A percentile compares a stretch with the other conserved stretches of the same genome.
Evolutionary conservation across 2,888 invertebrate species (phyloP).

Genomic region (Heliothis peltigera): DNA sequence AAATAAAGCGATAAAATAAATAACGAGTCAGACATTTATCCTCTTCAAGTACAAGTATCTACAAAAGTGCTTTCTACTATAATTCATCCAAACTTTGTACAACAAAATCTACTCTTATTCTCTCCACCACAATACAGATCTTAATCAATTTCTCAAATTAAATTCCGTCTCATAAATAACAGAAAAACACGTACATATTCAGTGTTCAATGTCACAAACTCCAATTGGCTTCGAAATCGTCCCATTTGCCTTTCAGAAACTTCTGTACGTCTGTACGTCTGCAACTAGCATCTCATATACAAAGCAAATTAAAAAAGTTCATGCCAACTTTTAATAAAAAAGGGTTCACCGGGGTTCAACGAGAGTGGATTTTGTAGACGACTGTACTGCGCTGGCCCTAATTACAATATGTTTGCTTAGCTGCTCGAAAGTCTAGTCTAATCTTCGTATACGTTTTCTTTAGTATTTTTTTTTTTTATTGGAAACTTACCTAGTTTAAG

Average conservation of each 20-base stretch:
- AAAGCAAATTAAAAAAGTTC: slow-evolving; percentile 63
- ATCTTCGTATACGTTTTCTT: slow-evolving; percentile 3
- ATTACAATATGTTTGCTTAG: slow-evolving; percentile 30
- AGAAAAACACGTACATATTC: slow-evolving; percentile 4
- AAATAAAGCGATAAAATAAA: too few species aligned
- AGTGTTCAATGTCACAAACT: slow-evolving; percentile 31
- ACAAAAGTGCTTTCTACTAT: background rate
- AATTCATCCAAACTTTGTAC: background rate
- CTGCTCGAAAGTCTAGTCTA: background rate
- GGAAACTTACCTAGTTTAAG: background rate
- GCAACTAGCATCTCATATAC: slow-evolving; percentile 39
- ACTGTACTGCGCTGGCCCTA: slow-evolving; percentile 30
- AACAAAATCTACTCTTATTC: background rate
- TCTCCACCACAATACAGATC: background rate
- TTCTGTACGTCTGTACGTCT: slow-evolving; percentile 36
- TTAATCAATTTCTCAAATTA: background rate
- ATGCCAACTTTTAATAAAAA: slow-evolving; percentile 56
- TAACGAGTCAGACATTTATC: background rate
- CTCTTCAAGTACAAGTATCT: background rate
- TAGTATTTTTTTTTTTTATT: background rate
- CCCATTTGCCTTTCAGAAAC: slow-evolving; percentile 53
- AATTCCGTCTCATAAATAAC: slow-evolving; percentile 8
- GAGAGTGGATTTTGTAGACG: slow-evolving; percentile 51
- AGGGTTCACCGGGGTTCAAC: slow-evolving; percentile 46
- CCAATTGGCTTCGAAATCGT: slow-evolving; percentile 46